Evolutionary conservation across 2,888 invertebrate genomes (phyloP), one percentile per base, ranked within the genome.

Genomic region (Schrankia costaestrigalis): DNA sequence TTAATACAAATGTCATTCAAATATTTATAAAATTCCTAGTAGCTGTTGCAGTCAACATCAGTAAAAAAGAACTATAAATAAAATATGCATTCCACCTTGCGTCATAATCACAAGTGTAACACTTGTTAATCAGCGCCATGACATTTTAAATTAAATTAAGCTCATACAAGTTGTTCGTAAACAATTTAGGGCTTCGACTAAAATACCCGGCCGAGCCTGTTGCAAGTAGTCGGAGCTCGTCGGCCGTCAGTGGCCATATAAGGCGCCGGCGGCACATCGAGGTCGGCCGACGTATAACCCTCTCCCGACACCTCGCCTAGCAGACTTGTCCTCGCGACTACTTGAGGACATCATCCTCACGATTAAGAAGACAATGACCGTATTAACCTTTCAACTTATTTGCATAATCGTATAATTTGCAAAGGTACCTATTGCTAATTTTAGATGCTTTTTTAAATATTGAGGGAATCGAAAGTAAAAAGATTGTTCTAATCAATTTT

Each of bases 201-300:
- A 77, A 78, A 76, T 74, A 74, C 69, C 62, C 64, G 64, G 56
- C 36, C 9, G 29, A 52, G 53, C 55, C 50, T 69, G 71, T 71
- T 63, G 72, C 67, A 70, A 72, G 63, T 69, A 45, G 52, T 21
- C 45, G 38, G 44, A 65, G 71, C 76, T 64, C 54, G 78, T 65
- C 56, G 78, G 62, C 80, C 81, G 74, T 64, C 75, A 71, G 58
- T 45, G n/a, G 56, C 85, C 84, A 51, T 85, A 84, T 82, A 86
- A 65, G 86, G 86, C 33, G 46, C 46, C 50, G 35, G 46, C n/a
- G n/a, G n/a, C 43, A 63, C 71, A 61, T 55, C 79, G 84, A 82
- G 83, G 80, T 75, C 79, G 68, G 51, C 50, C 15, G 25, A 28
- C 21, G 27, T n/a, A n/a, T 34, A 46, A 43, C 47, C 47, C 57